Evolutionary conservation across 2,797 vertebrate genomes (phyloP), one percentile per base, ranked within the genome.

Genomic region (Gorsachius magnificus): DNA sequence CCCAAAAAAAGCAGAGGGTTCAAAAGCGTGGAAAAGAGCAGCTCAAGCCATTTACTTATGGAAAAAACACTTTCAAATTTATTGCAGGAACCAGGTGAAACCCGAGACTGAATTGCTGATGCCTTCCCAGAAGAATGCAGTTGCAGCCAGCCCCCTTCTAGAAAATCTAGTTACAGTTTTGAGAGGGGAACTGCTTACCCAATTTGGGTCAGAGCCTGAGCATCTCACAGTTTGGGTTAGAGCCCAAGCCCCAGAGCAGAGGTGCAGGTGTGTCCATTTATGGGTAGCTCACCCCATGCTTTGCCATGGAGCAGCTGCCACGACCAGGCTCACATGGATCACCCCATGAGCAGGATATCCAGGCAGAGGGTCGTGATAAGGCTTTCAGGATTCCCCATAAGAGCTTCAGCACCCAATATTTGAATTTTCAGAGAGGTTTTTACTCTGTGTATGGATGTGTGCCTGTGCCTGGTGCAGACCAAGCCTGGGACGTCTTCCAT

Each of bases 241-340:
- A 65, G 54, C 24, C n/a, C 3, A 2, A 64, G 46, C 5, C 33
- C n/a, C 41, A 36, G 28, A 53, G 22, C 1, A 1, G 16, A 82
- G 16, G 24, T 11, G 25, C 6, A 0, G 0, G 0, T 21, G 50
- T 61, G 48, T 18, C 22, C 3, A 0, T 71, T 60, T 29, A 22
- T 4, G 2, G 29, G 45, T 24, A 46, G 35, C 53, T 81, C 33
- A 63, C 4, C 31, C 28, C 68, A 29, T 3, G 20, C 41, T 79
- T 72, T 57, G 51, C 19, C 10, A 53, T 1, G 10, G 10, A 70
- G 61, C 22, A 81, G 15, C 5, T 64, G n/a, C 50, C 31, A 20
- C 0, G 2, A 20, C 31, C 26, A 65, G 64, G 8, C 6, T 92
- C 11, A 29, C 11, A 11, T 5, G 18, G 26, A 48, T 77, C 26